Percentiles rank a stretch among this genome's conserved stretches.
phyloP scores from a whole-genome alignment of 2,113 vertebrate genomes.

The Catharus minimus region DNA sequence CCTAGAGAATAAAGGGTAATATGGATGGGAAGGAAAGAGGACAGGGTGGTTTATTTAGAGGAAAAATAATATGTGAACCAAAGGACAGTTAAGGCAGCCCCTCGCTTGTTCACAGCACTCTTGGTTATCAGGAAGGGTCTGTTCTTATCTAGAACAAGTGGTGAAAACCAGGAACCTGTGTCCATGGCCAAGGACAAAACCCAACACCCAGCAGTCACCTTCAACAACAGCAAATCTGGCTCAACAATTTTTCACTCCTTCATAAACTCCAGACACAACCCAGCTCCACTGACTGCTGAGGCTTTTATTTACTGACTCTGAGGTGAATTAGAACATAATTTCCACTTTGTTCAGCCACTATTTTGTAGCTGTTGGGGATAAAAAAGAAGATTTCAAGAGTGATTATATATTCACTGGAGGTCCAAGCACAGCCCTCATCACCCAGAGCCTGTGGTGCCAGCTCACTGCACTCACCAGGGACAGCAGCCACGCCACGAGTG shows the following conservation, averaged over 20 bases:
- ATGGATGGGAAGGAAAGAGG: not conserved
- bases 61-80: not conserved
- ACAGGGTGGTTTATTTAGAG: not conserved
- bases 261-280: not conserved
- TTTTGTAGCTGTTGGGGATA: not conserved
- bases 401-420: not conserved
- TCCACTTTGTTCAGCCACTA: not conserved
- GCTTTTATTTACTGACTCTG: not conserved
- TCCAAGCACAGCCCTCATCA: not conserved
- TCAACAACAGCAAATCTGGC: not conserved
- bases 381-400: not conserved
- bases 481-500: conserved; percentile 72
- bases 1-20: not conserved
- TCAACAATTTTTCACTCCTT: not conserved
- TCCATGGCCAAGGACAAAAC: not conserved
- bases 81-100: not conserved
- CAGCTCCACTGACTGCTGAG: not conserved
- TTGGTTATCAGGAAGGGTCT: not conserved
- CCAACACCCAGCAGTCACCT: not conserved
- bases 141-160: not conserved
- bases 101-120: not conserved
- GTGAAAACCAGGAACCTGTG: not conserved
- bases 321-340: not conserved
- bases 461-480: conserved; percentile 72
- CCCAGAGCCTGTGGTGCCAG: not conserved